Base-by-base conservation (phyloP, 2,888 invertebrate genomes). In the Nebria salina region DNA sequence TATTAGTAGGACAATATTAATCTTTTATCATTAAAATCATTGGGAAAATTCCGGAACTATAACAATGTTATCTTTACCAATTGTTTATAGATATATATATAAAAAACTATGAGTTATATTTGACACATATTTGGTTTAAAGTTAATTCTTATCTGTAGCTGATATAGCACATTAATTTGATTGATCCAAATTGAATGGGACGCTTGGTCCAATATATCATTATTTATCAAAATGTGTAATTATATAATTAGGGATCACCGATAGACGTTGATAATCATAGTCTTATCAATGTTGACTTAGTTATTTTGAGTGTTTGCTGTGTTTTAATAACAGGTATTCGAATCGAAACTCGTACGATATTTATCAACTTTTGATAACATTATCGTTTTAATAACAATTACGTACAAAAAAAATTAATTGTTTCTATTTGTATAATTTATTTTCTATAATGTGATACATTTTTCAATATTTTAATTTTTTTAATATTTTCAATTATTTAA, bases 231-330 rank as follows among this genome's bases (percentile, higher is more conserved):
- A 11, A 54, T 54, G 4, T 54, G 13, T 54, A 54, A 54, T 54
- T 54, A 54, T 54, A 54, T 54, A 54, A 54, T 13, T 54, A 54
- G 54, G 34, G 7, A 54, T 54, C 54, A 54, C 54, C 54, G 54
- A 54, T 54, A 54, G 54, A 54, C 6, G 54, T 5, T 34, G 20
- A 20, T 20, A 20, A 20, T 20, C 20, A 43, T 43, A 43, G 13
- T 54, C 54, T 54, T 54, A 54, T 54, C 54, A 54, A 54, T 54
- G 54, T 54, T 54, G 54, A 54, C 54, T 54, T 54, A 54, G 54
- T 54, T 54, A 2, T 7, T 54, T 54, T 54, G 54, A 54, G 54
- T 54, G 54, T 54, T 54, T 54, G 6, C 54, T 54, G 11, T 54
- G 54, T 54, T 54, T 54, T 54, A 54, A 54, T 54, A 54, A 54